Conservation (phyloP, 2,113 vertebrate genomes). For the Spea bombifrons region DNA sequence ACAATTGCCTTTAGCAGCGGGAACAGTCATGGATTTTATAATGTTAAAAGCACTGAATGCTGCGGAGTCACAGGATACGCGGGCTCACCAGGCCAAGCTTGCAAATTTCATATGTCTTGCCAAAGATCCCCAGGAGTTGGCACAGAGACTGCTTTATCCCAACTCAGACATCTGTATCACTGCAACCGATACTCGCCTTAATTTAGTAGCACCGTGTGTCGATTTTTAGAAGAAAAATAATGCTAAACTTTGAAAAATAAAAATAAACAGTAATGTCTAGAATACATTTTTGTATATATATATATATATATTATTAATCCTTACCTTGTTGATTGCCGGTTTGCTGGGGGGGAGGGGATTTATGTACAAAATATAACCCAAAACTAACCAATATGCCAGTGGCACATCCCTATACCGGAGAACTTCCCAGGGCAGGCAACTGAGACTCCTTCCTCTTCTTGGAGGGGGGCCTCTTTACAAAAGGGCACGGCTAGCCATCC, state of each 20-base stretch:
- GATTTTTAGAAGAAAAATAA: not conserved
- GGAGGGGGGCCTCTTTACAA: no score
- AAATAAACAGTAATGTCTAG: no score
- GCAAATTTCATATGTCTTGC: not conserved
- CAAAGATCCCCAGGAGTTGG: constrained; percentile 16
- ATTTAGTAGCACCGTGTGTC: not conserved
- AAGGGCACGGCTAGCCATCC: no score
- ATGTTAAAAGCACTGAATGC: constrained; percentile 8
- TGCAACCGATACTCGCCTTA: constrained; percentile 14
- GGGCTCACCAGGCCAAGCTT: not conserved
- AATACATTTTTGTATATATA: no score
- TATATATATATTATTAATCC: no score
- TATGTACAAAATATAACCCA: no score
- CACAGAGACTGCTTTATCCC: constrained; percentile 4
- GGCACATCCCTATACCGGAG: no score
- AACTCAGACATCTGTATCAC: constrained; percentile 25
- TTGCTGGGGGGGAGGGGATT: no score
- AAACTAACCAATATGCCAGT: no score
- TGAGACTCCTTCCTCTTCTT: no score
- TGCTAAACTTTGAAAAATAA: not conserved
- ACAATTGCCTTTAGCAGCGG: not conserved
- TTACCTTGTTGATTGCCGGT: no score
- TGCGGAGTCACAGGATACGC: constrained; percentile 1
- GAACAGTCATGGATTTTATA: constrained; percentile 2
- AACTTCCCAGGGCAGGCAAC: no score